These are phyloP conservation scores for Aphidius ervi DNA, from an alignment of 1,140 invertebrate genomes.

Conservation along the genomic window DNA sequence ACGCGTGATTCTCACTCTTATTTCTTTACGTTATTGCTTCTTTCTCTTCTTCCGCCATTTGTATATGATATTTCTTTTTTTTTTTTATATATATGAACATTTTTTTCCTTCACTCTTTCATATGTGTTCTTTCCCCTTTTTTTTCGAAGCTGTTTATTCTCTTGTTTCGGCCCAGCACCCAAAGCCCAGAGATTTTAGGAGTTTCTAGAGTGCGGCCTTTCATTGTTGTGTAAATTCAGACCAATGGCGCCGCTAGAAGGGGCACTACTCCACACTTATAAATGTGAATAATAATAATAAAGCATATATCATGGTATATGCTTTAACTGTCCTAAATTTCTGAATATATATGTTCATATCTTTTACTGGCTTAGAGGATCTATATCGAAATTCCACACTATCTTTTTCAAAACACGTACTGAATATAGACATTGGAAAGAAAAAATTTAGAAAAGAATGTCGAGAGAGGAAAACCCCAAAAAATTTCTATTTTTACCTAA, in stretches of 20 bases:
- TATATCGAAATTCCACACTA: no score
- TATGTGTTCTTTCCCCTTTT: conserved; percentile 22
- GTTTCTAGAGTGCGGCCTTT: conserved; percentile 48
- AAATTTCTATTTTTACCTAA: no score
- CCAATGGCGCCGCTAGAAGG: conserved; percentile 49
- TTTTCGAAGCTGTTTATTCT: conserved; percentile 20
- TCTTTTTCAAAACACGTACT: no score
- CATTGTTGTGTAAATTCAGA: conserved; percentile 53
- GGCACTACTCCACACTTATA: conserved; percentile 42
- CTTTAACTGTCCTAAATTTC: conserved; percentile 46
- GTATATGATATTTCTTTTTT: conserved; percentile 6
- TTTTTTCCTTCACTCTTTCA: conserved; percentile 15
- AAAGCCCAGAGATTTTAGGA: conserved; percentile 43
- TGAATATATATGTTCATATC: conserved; percentile 20
- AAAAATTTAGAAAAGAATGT: no score
- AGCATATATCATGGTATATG: conserved; percentile 23
- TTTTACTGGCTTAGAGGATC: background rate
- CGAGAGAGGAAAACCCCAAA: no score
- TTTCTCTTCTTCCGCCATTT: conserved; percentile 12
- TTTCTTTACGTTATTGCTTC: conserved; percentile 16
- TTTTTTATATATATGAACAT: conserved; percentile 3
- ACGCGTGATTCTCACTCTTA: no score
- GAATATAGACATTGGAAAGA: no score
- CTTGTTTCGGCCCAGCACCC: conserved; percentile 8
- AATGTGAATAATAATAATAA: conserved; percentile 43